Evolutionary conservation across 35 echinoderm and acorn worm species (phyloP).

Genomic region (Lytechinus variegatus): DNA sequence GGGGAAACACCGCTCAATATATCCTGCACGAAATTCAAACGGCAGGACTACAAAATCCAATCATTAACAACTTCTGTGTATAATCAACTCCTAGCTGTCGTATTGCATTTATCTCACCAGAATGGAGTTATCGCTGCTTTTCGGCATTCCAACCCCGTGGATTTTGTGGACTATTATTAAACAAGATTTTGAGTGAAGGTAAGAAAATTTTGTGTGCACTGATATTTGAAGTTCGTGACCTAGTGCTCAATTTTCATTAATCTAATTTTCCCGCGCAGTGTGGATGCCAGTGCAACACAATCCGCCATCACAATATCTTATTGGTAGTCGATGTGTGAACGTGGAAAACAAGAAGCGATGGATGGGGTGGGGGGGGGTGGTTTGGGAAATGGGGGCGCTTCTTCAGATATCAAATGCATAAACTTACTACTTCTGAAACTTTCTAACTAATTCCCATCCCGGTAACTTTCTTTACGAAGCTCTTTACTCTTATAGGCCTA

Average conservation of each 20-base stretch:
- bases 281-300: background rate
- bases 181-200: background rate
- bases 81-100: background rate
- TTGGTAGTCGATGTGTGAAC: background rate
- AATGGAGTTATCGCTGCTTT: background rate
- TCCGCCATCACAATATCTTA: background rate
- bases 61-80: constrained; percentile 2
- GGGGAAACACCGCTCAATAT: background rate
- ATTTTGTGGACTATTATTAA: background rate
- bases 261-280: background rate
- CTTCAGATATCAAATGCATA: too few species aligned
- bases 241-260: background rate
- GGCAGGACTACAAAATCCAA: background rate
- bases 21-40: background rate
- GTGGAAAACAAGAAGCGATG: background rate
- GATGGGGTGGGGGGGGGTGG: background rate
- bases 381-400: too few species aligned
- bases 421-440: too few species aligned
- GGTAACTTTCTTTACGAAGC: too few species aligned
- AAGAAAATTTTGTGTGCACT: background rate
- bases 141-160: background rate
- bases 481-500: too few species aligned
- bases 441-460: too few species aligned
- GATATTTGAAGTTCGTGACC: background rate
- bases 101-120: background rate